Conservation (phyloP, 2,797 vertebrate genomes). For the Okamejei kenojei region DNA sequence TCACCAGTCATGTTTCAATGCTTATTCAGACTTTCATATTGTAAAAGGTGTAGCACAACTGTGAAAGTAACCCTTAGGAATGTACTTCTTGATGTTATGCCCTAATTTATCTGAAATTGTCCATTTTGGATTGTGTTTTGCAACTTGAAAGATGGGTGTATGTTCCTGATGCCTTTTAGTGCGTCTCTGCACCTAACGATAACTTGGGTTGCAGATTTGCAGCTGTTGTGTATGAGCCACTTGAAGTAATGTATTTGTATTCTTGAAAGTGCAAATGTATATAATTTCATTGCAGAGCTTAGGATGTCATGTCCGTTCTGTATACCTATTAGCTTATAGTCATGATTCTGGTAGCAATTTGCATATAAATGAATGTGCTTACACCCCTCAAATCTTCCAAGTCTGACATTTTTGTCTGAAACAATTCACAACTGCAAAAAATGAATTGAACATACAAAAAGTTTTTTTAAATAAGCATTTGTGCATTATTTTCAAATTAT, state of each 20-base stretch:
- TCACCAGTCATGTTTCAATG: conserved; percentile 69
- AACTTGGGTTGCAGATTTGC: conserved; percentile 52
- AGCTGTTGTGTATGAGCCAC: conserved; percentile 68
- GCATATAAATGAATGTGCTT: conserved; percentile 59
- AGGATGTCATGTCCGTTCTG: conserved; percentile 66
- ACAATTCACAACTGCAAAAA: conserved; percentile 58
- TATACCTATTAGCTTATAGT: conserved; percentile 69
- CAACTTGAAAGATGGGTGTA: conserved; percentile 79
- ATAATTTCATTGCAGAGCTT: conserved; percentile 71
- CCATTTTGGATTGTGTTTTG: conserved; percentile 72
- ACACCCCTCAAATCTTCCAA: conserved; percentile 53
- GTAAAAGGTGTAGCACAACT: conserved; percentile 89
- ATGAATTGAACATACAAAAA: conserved; percentile 43
- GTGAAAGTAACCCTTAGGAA: conserved; percentile 91
- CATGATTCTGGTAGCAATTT: conserved; percentile 64
- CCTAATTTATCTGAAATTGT: conserved; percentile 68
- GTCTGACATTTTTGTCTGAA: conserved; percentile 49
- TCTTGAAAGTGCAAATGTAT: conserved; percentile 79
- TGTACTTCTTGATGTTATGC: conserved; percentile 77
- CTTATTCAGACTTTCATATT: conserved; percentile 63
- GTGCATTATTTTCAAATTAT: conserved; percentile 69
- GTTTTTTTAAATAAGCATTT: conserved; percentile 62
- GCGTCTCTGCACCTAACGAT: conserved; percentile 65
- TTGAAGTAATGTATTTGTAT: conserved; percentile 66
- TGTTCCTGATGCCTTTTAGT: conserved; percentile 70